Conservation (phyloP, 2,113 vertebrate species). For the Amblyornis subalaris region DNA sequence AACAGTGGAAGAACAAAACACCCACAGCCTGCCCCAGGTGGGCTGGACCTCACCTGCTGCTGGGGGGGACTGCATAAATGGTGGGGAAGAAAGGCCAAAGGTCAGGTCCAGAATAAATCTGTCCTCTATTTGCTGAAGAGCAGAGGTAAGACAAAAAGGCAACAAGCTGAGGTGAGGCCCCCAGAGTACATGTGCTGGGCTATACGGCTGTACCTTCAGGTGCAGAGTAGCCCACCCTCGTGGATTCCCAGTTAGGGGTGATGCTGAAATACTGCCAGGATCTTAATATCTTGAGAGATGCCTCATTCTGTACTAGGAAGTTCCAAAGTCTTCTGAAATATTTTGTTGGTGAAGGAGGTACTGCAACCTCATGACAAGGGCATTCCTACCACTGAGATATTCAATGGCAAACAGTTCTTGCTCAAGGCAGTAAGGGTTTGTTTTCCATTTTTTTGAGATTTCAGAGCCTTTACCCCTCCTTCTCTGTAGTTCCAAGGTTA, state of each 20-base stretch:
- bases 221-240: not conserved
- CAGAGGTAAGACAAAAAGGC: not conserved
- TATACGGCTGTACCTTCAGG: not conserved
- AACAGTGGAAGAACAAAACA: not conserved
- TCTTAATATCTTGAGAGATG: not conserved
- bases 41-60: not conserved
- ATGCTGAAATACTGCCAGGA: not conserved
- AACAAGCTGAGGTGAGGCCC: not conserved
- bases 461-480: not conserved
- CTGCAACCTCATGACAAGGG: accelerated
- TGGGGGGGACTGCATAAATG: not conserved
- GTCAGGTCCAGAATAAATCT: not conserved
- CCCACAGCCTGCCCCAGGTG: not conserved
- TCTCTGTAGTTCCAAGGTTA: not conserved
- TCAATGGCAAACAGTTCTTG: not conserved
- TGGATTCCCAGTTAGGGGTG: not conserved
- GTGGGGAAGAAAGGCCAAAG: not conserved
- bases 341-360: not conserved
- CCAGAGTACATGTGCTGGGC: not conserved
- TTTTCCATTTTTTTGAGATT: not conserved
- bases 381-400: not conserved
- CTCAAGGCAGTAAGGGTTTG: not conserved
- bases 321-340: not conserved
- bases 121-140: not conserved
- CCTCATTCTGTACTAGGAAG: not conserved